Base-by-base conservation (phyloP, 2,888 invertebrate genomes). In the Linnaemya vulpina region DNA sequence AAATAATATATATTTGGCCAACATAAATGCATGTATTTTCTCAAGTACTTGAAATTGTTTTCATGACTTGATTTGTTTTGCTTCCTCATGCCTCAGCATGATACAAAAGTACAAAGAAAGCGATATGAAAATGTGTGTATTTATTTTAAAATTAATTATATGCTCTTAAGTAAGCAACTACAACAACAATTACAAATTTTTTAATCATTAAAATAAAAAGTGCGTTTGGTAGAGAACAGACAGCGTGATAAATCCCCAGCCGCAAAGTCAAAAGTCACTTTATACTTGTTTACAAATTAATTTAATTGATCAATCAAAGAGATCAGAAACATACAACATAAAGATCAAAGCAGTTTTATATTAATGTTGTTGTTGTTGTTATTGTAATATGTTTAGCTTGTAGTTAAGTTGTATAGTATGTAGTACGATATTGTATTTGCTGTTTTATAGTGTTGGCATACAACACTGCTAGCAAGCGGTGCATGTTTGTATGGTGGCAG, bases 241-340 rank as follows among this genome's bases (percentile, higher is more conserved):
- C 40, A 53, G 53, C 49, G 40, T 51, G 25, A 79, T 53, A 68
- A 77, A 73, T 67, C 75, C 65, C 63, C 76, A 82, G 65, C 76
- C 51, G 70, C 81, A 77, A 74, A 85, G 84, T 86, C 84, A 86
- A 87, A 84, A 86, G 86, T 86, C 87, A 86, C 79, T 87, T 86
- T 75, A 84, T 81, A 84, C 86, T 84, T 91, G 91, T 90, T 90
- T 91, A 90, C 91, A 90, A 90, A 91, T 90, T 89, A 91, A 90
- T 90, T 91, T 91, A 90, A 90, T 91, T 90, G 90, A 90, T 90
- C 90, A 90, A 90, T 91, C 90, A 91, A 89, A 89, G 90, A 90
- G 91, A 90, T 90, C 90, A 90, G 89, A 89, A 89, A 90, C 82
- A 73, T 58, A 77, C 76, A 75, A 87, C 86, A 84, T 75, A 68